These are phyloP conservation scores for Macquaria ambigua DNA, from an alignment of 2,113 vertebrate genomes.

Conservation along the genomic window DNA sequence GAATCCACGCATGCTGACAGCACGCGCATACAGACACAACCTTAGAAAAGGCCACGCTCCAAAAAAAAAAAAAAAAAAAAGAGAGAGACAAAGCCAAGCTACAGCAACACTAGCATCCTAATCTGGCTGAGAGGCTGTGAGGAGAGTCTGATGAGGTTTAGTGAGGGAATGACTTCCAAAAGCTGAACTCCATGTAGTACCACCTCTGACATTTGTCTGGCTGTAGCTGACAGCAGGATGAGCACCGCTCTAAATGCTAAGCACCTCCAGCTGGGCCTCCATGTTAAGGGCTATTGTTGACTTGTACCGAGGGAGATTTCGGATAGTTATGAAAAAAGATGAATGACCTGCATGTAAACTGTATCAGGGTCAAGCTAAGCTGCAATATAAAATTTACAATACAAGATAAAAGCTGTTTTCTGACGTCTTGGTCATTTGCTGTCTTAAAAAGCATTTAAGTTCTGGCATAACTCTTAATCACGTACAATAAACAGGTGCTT, in stretches of 20 bases:
- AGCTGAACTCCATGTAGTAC: conserved; percentile 73
- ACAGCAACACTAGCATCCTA: conserved; percentile 14
- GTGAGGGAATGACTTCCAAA: conserved; percentile 61
- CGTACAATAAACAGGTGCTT: conserved; percentile 10
- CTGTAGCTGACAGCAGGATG: conserved; percentile 76
- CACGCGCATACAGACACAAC: background rate
- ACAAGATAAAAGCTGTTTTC: conserved; percentile 1
- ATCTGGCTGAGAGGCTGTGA: conserved; percentile 47
- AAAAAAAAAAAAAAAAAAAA: background rate
- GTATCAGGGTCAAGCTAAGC: conserved; percentile 31
- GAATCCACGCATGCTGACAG: background rate
- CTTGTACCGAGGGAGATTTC: conserved; percentile 66
- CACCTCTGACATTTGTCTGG: conserved; percentile 79
- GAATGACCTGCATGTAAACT: conserved; percentile 48
- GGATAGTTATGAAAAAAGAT: conserved; percentile 57
- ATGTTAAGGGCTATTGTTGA: conserved; percentile 84
- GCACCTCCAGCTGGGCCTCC: conserved; percentile 83
- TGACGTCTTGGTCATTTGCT: background rate
- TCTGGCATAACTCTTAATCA: conserved; percentile 14
- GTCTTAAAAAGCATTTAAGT: conserved; percentile 9
- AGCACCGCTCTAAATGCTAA: conserved; percentile 77
- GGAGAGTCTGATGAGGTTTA: conserved; percentile 56
- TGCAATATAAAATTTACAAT: conserved; percentile 5
- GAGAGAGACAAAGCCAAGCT: background rate
- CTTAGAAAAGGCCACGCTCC: background rate